A percentile compares a stretch with the other conserved stretches of the same genome.
Conservation (phyloP, 2,113 vertebrate genomes). For the Scartelaos histophorus region DNA sequence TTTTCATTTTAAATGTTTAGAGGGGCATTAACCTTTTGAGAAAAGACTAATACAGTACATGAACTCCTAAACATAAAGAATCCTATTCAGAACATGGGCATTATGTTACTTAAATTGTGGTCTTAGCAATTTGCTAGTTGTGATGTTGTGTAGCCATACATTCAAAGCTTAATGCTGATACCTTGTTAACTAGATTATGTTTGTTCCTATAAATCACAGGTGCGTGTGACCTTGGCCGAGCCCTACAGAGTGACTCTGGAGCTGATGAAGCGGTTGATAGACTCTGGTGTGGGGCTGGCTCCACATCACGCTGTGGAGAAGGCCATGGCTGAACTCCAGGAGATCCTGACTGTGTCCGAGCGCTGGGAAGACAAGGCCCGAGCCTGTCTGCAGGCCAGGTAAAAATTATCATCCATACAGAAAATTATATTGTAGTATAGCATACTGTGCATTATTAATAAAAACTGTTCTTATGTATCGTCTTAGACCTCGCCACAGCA, state of each 20-base stretch:
- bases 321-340: slow-evolving; percentile 96
- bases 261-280: slow-evolving; percentile 95
- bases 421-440: too few relatives aligned
- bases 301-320: slow-evolving; percentile 97
- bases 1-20: too few relatives aligned
- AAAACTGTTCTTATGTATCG: background rate
- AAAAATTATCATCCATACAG: background rate
- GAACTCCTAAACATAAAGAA: too few relatives aligned
- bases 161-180: background rate
- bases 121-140: too few relatives aligned
- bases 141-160: too few relatives aligned
- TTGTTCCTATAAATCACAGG: slow-evolving; percentile 30
- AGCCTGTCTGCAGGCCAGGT: slow-evolving; percentile 94
- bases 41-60: too few relatives aligned
- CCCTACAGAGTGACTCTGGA: slow-evolving; percentile 93
- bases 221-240: slow-evolving; percentile 89
- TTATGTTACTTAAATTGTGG: background rate
- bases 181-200: background rate
- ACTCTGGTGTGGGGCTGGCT: slow-evolving; percentile 93
- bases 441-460: too few relatives aligned
- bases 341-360: slow-evolving; percentile 95
- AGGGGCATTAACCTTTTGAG: too few relatives aligned
- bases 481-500: slow-evolving; percentile 89
- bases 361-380: slow-evolving; percentile 98
- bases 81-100: too few relatives aligned